Percentiles rank a stretch among this genome's conserved stretches.
phyloP scores from a whole-genome alignment of 2,888 invertebrate species.

The Spialia ferax region DNA sequence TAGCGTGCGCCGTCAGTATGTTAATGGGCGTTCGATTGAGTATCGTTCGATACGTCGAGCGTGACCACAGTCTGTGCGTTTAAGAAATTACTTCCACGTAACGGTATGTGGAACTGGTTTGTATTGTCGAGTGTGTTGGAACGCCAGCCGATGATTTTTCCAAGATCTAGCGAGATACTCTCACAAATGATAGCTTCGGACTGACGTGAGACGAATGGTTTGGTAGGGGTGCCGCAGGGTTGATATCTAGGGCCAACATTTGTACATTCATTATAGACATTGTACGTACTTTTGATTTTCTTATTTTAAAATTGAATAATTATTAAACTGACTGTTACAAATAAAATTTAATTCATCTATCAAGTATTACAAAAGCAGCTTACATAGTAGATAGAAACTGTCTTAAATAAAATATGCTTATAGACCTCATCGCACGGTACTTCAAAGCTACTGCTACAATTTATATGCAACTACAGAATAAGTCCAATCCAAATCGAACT shows the following conservation, averaged over 20 bases:
- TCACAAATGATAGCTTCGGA: conserved; percentile 38
- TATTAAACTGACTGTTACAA: too few species aligned
- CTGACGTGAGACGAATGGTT: conserved; percentile 28
- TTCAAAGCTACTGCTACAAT: neutral
- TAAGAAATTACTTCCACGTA: conserved; percentile 78
- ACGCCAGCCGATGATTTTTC: conserved; percentile 67
- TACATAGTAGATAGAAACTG: neutral
- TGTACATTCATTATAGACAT: too few species aligned
- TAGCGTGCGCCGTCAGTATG: conserved; percentile 49
- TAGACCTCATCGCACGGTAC: neutral
- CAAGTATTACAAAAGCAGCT: neutral
- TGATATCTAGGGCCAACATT: neutral
- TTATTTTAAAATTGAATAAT: too few species aligned
- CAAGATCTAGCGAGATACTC: conserved; percentile 53
- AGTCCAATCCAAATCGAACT: conserved; percentile 21
- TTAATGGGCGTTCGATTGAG: conserved; percentile 53
- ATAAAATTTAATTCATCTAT: too few species aligned
- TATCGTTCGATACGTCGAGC: conserved; percentile 58
- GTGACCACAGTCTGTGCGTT: conserved; percentile 66
- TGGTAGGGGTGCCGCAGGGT: conserved; percentile 27
- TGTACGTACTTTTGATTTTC: neutral
- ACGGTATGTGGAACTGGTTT: conserved; percentile 77
- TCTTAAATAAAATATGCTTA: neutral
- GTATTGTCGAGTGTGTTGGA: conserved; percentile 61
- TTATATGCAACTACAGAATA: conserved; percentile 5